Evolutionary conservation across 2,113 vertebrate species (phyloP).

Genomic region (Spea multiplicata): DNA sequence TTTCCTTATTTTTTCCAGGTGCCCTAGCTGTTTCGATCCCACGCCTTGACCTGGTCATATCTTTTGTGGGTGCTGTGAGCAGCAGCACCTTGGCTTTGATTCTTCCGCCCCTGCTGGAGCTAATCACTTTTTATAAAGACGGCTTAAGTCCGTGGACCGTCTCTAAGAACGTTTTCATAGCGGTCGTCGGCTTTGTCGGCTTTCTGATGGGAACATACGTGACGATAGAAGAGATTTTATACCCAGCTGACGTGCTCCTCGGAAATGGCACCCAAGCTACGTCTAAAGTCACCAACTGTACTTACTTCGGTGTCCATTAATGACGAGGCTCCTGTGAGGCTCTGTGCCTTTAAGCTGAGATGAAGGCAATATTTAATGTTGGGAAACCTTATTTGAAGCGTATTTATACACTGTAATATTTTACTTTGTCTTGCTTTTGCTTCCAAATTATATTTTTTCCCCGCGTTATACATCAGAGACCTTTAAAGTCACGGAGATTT

Average conservation of each 20-base stretch:
- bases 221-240: conserved; percentile 78
- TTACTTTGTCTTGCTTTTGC: not conserved
- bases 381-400: not conserved
- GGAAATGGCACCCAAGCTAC: conserved; percentile 45
- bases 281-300: conserved; percentile 54
- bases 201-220: conserved; percentile 82
- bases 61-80: conserved; percentile 79
- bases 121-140: conserved; percentile 75
- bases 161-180: conserved; percentile 76
- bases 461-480: not conserved
- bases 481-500: not conserved
- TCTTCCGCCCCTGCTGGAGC: conserved; percentile 80
- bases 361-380: not conserved
- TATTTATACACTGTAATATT: not conserved
- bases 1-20: conserved; percentile 58
- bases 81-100: conserved; percentile 82
- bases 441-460: not conserved
- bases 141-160: conserved; percentile 63
- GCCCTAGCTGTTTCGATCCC: conserved; percentile 74
- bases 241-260: conserved; percentile 53
- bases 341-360: conserved; percentile 7
- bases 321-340: no score
- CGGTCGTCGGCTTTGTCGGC: conserved; percentile 73
- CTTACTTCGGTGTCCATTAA: conserved; percentile 39
- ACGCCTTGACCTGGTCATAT: conserved; percentile 82